Evolutionary conservation across 2,888 invertebrate genomes (phyloP), one percentile per base, ranked within the genome.

Genomic region (Macrosoma leucophasiata): DNA sequence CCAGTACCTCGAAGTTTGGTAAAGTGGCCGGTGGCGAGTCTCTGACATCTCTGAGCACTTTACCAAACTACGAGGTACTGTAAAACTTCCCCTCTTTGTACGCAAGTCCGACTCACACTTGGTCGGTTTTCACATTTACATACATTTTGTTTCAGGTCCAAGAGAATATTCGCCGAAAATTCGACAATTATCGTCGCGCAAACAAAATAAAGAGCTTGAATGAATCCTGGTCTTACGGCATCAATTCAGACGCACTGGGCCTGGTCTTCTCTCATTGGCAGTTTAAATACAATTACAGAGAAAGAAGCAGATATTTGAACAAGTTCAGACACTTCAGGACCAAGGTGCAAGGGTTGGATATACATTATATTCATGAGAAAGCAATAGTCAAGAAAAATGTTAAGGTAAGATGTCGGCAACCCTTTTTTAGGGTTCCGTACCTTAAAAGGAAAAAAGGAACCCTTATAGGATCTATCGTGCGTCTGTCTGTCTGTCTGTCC

Each of bases 191-290:
- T 32, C 71, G 82, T 0, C 56, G 62, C 0, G 53, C 66, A 11
- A 81, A 82, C 4, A 55, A 54, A 7, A 45, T 45, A 8, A 59
- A 64, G 8, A 72, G 72, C 14, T 46, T 89, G 10, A 89, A 91
- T 64, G 89, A 87, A 25, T 87, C 86, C 1, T 95, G 94, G 76
- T 86, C 89, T 30, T 96, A 96, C 58, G 97, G 97, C 1, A 88
- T 95, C 46, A 91, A 94, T 52, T 78, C 89, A 0, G 86, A 89
- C 1, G 88, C 88, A 11, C 70, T 95, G 11, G 75, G 86, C 7
- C 85, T 87, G 29, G 76, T 95, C 14, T 72, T 92, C 13, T 78
- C 89, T 1, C 89, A 94, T 60, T 97, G 97, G 97, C 86, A 86
- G 13, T 88, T 88, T 17, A 84, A 88, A 21, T 96, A 93, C 61